These are phyloP conservation scores for Parotia lawesii DNA, from an alignment of 2,113 vertebrate genomes.

Conservation along the genomic window DNA sequence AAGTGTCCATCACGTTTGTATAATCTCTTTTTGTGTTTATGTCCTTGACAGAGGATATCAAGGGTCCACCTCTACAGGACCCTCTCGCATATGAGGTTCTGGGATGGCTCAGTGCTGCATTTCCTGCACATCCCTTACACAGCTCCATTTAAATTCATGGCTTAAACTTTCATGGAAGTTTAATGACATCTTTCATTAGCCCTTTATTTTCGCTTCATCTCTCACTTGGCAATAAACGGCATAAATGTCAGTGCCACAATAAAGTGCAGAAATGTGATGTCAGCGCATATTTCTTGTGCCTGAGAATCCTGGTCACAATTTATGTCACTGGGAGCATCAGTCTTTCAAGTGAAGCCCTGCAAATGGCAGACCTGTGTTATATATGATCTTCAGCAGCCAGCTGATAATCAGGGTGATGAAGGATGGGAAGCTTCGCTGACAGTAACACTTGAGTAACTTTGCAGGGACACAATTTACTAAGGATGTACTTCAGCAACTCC, in stretches of 20 bases:
- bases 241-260: constrained; percentile 24
- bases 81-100: background rate
- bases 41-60: background rate
- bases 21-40: background rate
- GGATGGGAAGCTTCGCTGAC: background rate
- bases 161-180: background rate
- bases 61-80: background rate
- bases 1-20: background rate
- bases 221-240: background rate
- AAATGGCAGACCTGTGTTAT: constrained; percentile 23
- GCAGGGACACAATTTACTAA: constrained; percentile 4
- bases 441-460: constrained; percentile 8
- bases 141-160: background rate
- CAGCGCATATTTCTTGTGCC: constrained; percentile 3
- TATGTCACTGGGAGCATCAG: background rate
- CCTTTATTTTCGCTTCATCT: background rate
- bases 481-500: background rate
- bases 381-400: background rate
- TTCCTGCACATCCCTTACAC: background rate
- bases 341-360: background rate
- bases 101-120: background rate
- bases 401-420: background rate
- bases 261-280: constrained; percentile 21
- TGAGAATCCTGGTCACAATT: constrained; percentile 17
- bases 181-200: background rate